Conservation (phyloP, 1,140 invertebrate genomes). For the Cotesia glomerata region DNA sequence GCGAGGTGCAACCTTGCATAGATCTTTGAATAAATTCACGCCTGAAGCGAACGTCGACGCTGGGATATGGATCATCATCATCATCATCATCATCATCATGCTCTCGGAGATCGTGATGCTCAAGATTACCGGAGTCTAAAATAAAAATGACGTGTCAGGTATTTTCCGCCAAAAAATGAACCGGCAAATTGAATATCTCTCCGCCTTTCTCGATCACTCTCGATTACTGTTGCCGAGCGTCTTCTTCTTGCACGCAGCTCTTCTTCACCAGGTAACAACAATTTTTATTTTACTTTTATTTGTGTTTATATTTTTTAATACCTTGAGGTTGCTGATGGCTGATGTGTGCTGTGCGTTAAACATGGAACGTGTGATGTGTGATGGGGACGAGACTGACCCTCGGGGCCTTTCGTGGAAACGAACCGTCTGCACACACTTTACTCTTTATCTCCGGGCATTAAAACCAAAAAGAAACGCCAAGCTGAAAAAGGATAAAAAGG, state of each 20-base stretch:
- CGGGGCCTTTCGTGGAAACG: conserved; percentile 18
- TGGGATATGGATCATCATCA: too few species aligned
- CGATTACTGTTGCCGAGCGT: neutral
- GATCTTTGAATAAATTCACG: too few species aligned
- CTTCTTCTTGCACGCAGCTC: neutral
- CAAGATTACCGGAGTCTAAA: neutral
- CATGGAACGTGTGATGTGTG: too few species aligned
- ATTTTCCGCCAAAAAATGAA: conserved; percentile 23
- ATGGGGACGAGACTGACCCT: conserved; percentile 20
- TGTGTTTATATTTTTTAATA: conserved; percentile 15
- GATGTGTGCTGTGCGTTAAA: neutral
- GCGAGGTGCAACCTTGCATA: too few species aligned
- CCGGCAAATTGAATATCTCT: conserved; percentile 34
- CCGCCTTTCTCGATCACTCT: conserved; percentile 24
- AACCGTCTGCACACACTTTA: neutral
- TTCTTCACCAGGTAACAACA: neutral
- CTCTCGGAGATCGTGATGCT: too few species aligned
- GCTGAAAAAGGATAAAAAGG: neutral
- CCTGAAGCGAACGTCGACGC: too few species aligned
- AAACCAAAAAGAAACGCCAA: neutral
- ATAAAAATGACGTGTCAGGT: conserved; percentile 3
- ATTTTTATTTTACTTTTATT: neutral
- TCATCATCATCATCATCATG: too few species aligned
- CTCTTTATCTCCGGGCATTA: neutral
- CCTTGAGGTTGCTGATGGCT: conserved; percentile 23